Evolutionary conservation across 2,113 vertebrate genomes (phyloP).

Genomic region (Coryphaenoides rupestris): DNA sequence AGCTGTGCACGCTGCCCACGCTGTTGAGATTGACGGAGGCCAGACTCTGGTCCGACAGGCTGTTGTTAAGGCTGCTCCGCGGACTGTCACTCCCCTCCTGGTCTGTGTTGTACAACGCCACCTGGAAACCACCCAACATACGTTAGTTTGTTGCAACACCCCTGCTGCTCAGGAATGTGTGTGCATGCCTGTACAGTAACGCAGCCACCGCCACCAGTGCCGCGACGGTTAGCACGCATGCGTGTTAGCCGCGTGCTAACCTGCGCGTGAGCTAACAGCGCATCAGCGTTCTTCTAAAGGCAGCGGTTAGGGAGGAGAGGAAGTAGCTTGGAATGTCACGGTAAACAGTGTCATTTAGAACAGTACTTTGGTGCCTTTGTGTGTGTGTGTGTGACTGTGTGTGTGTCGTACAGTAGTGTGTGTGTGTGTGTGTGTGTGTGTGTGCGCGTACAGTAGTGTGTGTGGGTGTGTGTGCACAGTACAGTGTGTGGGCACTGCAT

Average conservation of each 20-base stretch:
- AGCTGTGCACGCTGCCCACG: conserved; percentile 87
- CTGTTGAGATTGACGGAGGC: conserved; percentile 91
- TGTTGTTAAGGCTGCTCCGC: conserved; percentile 95
- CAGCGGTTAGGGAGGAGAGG: conserved; percentile 15
- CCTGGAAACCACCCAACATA: conserved; percentile 65
- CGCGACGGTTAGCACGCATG: too few relatives aligned
- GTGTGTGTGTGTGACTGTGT: too few relatives aligned
- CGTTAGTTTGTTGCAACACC: background rate
- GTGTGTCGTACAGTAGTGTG: too few relatives aligned
- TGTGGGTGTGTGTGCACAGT: too few relatives aligned
- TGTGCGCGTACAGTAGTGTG: too few relatives aligned
- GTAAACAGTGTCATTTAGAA: conserved; percentile 13
- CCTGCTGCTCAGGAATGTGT: too few relatives aligned
- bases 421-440: too few relatives aligned
- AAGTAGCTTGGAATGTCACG: conserved; percentile 12
- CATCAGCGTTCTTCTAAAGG: conserved; percentile 29
- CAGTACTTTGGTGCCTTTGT: too few relatives aligned
- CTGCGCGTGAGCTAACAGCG: conserved; percentile 7
- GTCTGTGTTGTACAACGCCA: conserved; percentile 88
- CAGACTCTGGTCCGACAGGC: conserved; percentile 91
- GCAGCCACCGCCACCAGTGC: too few relatives aligned
- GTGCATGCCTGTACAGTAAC: too few relatives aligned
- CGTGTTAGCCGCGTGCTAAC: background rate
- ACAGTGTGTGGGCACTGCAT: conserved; percentile 16
- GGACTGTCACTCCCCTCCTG: conserved; percentile 91